Conservation (phyloP, 2,888 invertebrate species). For the Cerceris rybyensis region DNA sequence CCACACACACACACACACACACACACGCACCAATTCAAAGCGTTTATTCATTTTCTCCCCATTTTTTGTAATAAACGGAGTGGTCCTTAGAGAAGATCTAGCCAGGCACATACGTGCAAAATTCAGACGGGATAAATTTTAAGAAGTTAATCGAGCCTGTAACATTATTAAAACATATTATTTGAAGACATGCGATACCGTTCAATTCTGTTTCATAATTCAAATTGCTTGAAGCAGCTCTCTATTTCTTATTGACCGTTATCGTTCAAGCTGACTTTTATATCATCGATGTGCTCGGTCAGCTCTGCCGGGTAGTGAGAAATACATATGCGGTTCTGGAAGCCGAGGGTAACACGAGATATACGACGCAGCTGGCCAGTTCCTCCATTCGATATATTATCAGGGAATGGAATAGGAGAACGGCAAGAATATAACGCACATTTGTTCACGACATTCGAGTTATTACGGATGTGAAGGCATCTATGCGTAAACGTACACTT, state of each 20-base stretch:
- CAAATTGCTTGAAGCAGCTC: slow-evolving; percentile 22
- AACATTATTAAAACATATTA: too few relatives aligned
- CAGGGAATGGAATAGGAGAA: slow-evolving; percentile 29
- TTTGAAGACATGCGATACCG: not conserved
- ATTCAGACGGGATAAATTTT: too few relatives aligned
- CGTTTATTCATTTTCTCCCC: too few relatives aligned
- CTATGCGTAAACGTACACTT: slow-evolving; percentile 16
- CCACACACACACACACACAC: too few relatives aligned
- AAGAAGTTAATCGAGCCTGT: too few relatives aligned
- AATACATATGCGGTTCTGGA: slow-evolving; percentile 36
- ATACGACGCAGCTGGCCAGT: slow-evolving; percentile 50
- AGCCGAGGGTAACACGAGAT: slow-evolving; percentile 32
- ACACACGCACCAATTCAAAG: too few relatives aligned
- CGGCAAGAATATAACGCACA: slow-evolving; percentile 42
- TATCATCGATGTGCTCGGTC: slow-evolving; percentile 62
- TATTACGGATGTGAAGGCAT: slow-evolving; percentile 34
- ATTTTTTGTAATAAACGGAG: too few relatives aligned
- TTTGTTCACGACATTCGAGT: slow-evolving; percentile 36
- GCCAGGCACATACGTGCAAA: too few relatives aligned
- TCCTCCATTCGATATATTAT: slow-evolving; percentile 63
- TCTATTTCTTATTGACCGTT: slow-evolving; percentile 26
- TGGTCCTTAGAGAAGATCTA: too few relatives aligned
- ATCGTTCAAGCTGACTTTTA: slow-evolving; percentile 59
- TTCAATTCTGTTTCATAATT: slow-evolving; percentile 34
- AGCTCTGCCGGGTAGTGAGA: slow-evolving; percentile 48